Percentiles rank a stretch among this genome's conserved stretches.
Evolutionary conservation across 2,888 invertebrate species (phyloP).

Genomic region (Dicycla oo): DNA sequence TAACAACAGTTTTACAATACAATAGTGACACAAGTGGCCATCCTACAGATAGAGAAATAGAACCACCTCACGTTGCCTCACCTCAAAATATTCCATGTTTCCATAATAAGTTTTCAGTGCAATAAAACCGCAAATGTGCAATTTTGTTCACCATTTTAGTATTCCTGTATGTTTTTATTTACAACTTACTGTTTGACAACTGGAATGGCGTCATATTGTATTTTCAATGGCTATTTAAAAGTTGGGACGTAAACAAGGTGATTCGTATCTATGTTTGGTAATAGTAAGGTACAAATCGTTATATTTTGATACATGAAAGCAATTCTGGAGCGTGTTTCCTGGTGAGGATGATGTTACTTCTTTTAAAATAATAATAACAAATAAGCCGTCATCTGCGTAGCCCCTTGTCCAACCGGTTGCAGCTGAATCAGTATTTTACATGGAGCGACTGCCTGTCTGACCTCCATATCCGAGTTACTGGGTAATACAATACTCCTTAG

Average conservation of each 20-base stretch:
- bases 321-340: background rate
- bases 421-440: no score
- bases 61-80: background rate
- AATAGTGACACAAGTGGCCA: background rate
- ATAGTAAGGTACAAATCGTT: constrained; percentile 23
- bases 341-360: no score
- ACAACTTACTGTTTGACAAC: constrained; percentile 34
- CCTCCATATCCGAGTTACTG: no score
- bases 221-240: constrained; percentile 40
- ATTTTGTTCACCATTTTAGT: constrained; percentile 36
- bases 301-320: background rate
- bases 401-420: no score
- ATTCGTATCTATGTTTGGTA: constrained; percentile 60
- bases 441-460: no score
- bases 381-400: no score
- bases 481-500: no score
- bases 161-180: constrained; percentile 39
- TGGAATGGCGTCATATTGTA: constrained; percentile 31
- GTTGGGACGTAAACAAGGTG: constrained; percentile 53
- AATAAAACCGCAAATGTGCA: constrained; percentile 37
- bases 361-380: no score
- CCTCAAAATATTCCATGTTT: constrained; percentile 33
- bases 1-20: no score
- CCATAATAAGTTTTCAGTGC: constrained; percentile 20
- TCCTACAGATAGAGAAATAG: background rate